Evolutionary conservation across 2,797 vertebrate species (phyloP).

Genomic region (Phalanger gymnotis): DNA sequence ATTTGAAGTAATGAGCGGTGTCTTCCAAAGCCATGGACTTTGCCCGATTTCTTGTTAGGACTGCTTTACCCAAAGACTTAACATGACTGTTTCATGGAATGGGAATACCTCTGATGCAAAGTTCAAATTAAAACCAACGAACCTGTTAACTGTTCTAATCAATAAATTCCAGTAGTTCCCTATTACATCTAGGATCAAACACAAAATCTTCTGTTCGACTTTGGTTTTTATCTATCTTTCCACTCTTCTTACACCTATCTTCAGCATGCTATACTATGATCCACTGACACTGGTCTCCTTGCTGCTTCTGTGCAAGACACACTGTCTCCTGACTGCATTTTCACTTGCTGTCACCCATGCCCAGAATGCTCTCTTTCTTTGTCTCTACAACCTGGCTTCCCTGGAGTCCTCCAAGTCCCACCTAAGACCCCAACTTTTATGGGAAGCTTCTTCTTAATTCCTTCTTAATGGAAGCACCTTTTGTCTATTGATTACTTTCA

Average conservation of each 20-base stretch:
- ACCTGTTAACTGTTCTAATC: background rate
- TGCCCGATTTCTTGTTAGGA: background rate
- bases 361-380: background rate
- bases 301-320: background rate
- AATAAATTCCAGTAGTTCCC: background rate
- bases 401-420: background rate
- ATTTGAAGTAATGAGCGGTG: background rate
- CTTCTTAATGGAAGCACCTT: background rate
- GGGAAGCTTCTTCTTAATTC: background rate
- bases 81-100: constrained; percentile 4
- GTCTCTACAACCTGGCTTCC: background rate
- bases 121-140: constrained; percentile 8
- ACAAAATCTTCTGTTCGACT: background rate
- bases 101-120: constrained; percentile 14
- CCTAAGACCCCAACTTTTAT: background rate
- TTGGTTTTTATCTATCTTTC: background rate
- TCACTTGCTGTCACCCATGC: background rate
- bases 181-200: background rate
- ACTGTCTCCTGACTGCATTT: background rate
- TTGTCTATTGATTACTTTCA: background rate
- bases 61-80: background rate
- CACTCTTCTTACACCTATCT: background rate
- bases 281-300: background rate
- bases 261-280: background rate
- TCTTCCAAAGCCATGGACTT: background rate